Evolutionary conservation across 2,113 vertebrate genomes (phyloP), one percentile per base, ranked within the genome.

Genomic region (Solenodon paradoxus): DNA sequence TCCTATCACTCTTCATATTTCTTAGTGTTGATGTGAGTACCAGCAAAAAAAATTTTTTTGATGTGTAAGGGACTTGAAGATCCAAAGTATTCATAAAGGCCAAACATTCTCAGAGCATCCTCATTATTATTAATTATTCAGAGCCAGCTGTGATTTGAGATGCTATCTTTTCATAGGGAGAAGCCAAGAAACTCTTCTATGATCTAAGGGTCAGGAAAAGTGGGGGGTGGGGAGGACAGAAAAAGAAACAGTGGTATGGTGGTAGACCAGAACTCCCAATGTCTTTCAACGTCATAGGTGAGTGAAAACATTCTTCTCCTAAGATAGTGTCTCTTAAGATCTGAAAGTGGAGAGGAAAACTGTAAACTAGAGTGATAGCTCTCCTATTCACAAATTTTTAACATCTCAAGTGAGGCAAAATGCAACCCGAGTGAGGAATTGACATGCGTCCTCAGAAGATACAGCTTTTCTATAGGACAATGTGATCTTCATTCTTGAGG

Each of bases 91-190:
- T 79, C 82, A 79, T 42, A 74, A 57, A 80, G n/a, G 26, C 19
- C 64, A 91, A 91, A 83, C 7, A 86, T 59, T 88, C 51, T 83
- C 61, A 72, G 40, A 72, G 51, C 19, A 71, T 72, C 78, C 68
- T 71, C 49, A 82, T 75, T 51, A 42, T 53, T 55, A 57, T 92
- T 74, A 57, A 80, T 89, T 74, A 95, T 89, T 86, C 83, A 91
- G 63, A 93, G 59, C 32, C 47, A 32, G 10, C 19, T 85, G 61
- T 90, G 35, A 88, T 92, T 66, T 20, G 59, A 95, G 61, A 82
- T 69, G 45, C 61, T 45, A 61, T 75, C 32, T 87, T 75, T 81
- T 38, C 45, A 57, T 26, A 2, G 20, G 38, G 61, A 90, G 49
- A 85, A 74, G 19, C n/a, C 35, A 49, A 13, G 24, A 19, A 74